A percentile compares a stretch with the other conserved stretches of the same genome.
These are phyloP conservation scores for Chironex yamaguchii DNA, from an alignment of 30 jellyfish, hydroid and myxozoan genomes.

Conservation along the genomic window DNA sequence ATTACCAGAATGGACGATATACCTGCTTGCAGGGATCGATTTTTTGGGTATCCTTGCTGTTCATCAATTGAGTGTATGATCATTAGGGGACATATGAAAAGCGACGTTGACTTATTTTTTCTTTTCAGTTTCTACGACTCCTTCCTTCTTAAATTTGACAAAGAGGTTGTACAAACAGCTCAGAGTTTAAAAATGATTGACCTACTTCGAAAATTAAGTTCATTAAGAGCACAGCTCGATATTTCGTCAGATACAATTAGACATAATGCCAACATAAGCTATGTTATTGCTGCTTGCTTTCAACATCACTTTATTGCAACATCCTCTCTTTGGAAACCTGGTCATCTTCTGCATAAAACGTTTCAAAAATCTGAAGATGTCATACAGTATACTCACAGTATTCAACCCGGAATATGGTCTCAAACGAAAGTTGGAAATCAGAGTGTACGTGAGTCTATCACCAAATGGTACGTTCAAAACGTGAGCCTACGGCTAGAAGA, in stretches of 20 bases:
- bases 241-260: not conserved
- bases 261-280: not conserved
- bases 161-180: not conserved
- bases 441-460: not conserved
- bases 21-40: conserved; percentile 70
- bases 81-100: conserved; percentile 37
- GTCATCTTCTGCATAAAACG: conserved; percentile 32
- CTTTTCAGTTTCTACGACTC: conserved; percentile 69
- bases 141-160: not conserved
- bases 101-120: conserved; percentile 41
- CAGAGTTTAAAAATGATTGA: not conserved
- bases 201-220: not conserved
- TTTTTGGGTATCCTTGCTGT: conserved; percentile 86
- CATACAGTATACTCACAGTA: not conserved
- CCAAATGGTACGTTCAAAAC: not conserved
- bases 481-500: conserved; percentile 5
- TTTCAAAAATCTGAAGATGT: not conserved
- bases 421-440: not conserved
- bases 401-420: not conserved
- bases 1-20: not conserved
- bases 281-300: conserved; percentile 75
- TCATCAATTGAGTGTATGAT: conserved; percentile 76
- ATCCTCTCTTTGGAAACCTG: conserved; percentile 86
- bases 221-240: not conserved
- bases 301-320: conserved; percentile 86